phyloP scores from a whole-genome alignment of 2,888 invertebrate genomes.

The Dasypogon diadema region DNA sequence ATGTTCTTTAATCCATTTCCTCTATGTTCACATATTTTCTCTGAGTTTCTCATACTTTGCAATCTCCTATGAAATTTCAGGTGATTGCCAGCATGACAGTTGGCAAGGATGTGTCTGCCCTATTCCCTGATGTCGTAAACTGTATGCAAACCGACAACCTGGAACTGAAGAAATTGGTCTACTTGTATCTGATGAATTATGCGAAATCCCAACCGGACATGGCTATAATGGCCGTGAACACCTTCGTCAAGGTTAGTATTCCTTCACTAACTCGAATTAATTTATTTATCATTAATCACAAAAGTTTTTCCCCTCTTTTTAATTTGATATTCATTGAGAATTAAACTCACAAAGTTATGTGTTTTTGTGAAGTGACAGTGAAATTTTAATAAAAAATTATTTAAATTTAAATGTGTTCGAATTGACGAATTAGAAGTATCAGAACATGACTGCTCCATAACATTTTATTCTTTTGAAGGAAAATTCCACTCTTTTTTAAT shows the following conservation, averaged over 20 bases:
- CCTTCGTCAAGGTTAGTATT: conserved; percentile 93
- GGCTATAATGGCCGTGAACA: conserved; percentile 99
- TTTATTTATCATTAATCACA: conserved; percentile 6
- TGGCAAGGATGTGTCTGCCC: conserved; percentile 97
- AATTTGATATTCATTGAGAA: conserved; percentile 39
- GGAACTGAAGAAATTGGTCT: conserved; percentile 98
- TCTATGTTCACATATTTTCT: too few relatives aligned
- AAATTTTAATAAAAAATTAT: conserved; percentile 15
- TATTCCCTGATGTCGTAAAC: conserved; percentile 99
- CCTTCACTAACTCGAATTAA: not conserved
- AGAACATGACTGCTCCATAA: conserved; percentile 33
- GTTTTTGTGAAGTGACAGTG: conserved; percentile 43
- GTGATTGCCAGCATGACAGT: conserved; percentile 99
- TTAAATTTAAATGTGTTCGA: conserved; percentile 17
- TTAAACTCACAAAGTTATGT: conserved; percentile 56
- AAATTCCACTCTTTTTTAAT: not conserved
- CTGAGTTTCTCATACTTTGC: too few relatives aligned
- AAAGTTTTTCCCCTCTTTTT: conserved; percentile 32
- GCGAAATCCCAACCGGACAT: conserved; percentile 99
- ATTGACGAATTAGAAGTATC: conserved; percentile 25
- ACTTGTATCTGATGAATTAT: conserved; percentile 99
- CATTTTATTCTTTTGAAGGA: conserved; percentile 20
- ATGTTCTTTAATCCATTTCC: too few relatives aligned
- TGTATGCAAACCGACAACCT: conserved; percentile 99
- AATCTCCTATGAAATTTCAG: conserved; percentile 69